Evolutionary conservation across 2,113 vertebrate species (phyloP).

Genomic region (Prionailurus viverrinus): DNA sequence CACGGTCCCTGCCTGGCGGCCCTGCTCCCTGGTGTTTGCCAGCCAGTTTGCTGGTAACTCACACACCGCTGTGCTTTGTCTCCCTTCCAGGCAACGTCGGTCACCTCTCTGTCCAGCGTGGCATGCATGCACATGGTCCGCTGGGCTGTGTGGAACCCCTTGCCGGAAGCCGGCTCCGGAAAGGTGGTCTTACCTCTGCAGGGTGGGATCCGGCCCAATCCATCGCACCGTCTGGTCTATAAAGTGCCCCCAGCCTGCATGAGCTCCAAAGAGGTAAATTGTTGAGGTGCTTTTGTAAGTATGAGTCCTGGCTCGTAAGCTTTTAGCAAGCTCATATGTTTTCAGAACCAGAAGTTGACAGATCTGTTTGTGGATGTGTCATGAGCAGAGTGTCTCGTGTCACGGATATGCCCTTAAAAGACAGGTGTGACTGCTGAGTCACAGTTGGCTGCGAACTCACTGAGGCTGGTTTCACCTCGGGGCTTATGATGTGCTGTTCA

Average conservation of each 20-base stretch:
- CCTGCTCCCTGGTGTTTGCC: neutral
- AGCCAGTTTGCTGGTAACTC: neutral
- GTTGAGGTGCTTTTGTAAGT: rapidly evolving
- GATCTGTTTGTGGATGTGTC: rapidly evolving
- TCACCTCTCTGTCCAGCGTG: slow-evolving; percentile 77
- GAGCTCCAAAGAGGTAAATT: slow-evolving; percentile 86
- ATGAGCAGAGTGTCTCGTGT: neutral
- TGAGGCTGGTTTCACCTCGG: rapidly evolving
- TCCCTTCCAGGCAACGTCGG: slow-evolving; percentile 81
- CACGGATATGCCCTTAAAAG: rapidly evolving
- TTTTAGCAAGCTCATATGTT: rapidly evolving
- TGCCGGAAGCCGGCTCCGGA: slow-evolving; percentile 25
- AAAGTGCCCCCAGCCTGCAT: slow-evolving; percentile 77
- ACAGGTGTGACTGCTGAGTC: neutral
- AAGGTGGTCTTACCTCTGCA: slow-evolving; percentile 89
- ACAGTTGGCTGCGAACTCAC: rapidly evolving
- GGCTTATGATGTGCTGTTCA: neutral
- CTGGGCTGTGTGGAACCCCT: slow-evolving; percentile 93
- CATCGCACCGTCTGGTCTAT: slow-evolving; percentile 91
- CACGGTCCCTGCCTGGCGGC: rapidly evolving
- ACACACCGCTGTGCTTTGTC: rapidly evolving
- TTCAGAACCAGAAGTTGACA: neutral
- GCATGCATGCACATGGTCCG: slow-evolving; percentile 92
- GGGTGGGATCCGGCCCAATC: slow-evolving; percentile 88
- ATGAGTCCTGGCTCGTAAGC: neutral